Evolutionary conservation across 1,140 invertebrate genomes (phyloP).

Genomic region (Dendrolimus punctatus): DNA sequence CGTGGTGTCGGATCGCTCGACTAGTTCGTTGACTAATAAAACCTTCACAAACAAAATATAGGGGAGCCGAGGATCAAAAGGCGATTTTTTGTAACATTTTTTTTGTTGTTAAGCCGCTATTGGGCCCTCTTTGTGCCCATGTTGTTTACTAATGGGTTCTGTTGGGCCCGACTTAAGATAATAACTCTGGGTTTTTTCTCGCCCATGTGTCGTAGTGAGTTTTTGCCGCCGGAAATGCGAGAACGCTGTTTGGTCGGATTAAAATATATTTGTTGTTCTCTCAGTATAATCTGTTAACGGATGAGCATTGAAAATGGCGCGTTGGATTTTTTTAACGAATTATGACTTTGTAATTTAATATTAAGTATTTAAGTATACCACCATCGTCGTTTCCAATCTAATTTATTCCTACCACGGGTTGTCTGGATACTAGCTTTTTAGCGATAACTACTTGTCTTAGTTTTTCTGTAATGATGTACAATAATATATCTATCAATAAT

Average conservation of each 20-base stretch:
- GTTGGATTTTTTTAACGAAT: too few relatives aligned
- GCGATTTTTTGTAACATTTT: constrained; percentile 65
- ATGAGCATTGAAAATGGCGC: constrained; percentile 14
- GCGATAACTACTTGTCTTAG: too few relatives aligned
- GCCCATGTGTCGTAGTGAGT: constrained; percentile 58
- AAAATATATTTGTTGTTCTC: constrained; percentile 68
- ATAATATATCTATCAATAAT: too few relatives aligned
- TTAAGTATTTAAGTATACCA: too few relatives aligned
- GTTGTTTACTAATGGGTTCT: constrained; percentile 72
- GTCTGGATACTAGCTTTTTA: too few relatives aligned
- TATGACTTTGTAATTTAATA: too few relatives aligned
- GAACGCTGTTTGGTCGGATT: constrained; percentile 58
- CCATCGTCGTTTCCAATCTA: too few relatives aligned
- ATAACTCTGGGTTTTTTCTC: constrained; percentile 66
- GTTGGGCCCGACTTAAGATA: constrained; percentile 70
- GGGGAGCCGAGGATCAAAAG: constrained; percentile 65
- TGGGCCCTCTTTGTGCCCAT: constrained; percentile 67
- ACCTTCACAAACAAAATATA: constrained; percentile 57
- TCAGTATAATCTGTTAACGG: constrained; percentile 50
- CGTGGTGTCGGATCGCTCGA: constrained; percentile 41
- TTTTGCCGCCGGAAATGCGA: constrained; percentile 65
- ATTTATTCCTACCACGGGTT: too few relatives aligned
- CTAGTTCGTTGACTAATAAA: constrained; percentile 60
- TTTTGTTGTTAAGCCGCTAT: constrained; percentile 57
- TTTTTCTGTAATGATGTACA: too few relatives aligned